A percentile compares a stretch with the other conserved stretches of the same genome.
Conservation (phyloP, 2,113 vertebrate species). For the Austrofundulus limnaeus region DNA sequence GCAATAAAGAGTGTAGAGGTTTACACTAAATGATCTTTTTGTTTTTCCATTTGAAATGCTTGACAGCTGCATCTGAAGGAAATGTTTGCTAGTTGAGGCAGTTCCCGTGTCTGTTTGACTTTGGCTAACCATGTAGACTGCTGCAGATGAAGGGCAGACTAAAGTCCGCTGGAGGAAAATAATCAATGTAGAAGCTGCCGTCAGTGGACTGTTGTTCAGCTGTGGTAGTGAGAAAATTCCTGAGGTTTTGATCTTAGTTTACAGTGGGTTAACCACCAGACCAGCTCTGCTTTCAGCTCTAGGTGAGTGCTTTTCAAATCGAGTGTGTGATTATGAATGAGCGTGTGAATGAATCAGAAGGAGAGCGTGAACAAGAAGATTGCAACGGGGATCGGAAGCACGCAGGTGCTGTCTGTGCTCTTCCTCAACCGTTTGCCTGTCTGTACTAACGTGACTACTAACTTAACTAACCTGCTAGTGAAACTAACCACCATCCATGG, state of each 20-base stretch:
- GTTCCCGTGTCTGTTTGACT: constrained; percentile 25
- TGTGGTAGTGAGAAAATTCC: constrained; percentile 60
- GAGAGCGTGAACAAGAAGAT: constrained; percentile 33
- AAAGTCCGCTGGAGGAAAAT: constrained; percentile 44
- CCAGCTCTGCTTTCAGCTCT: constrained; percentile 64
- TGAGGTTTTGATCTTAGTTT: constrained; percentile 73
- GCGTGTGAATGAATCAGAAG: constrained; percentile 21
- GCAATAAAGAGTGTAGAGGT: not conserved
- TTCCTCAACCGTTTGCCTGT: constrained; percentile 89
- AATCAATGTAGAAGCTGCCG: constrained; percentile 52
- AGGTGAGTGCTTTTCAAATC: constrained; percentile 69
- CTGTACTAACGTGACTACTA: constrained; percentile 98
- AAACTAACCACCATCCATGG: constrained; percentile 98
- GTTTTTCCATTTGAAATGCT: constrained; percentile 1
- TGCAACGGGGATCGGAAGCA: constrained; percentile 48
- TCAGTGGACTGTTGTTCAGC: constrained; percentile 60
- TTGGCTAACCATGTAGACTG: constrained; percentile 37
- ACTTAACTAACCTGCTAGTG: constrained; percentile 99
- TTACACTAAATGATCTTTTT: not conserved
- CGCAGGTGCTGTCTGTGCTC: constrained; percentile 84
- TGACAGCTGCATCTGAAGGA: not conserved
- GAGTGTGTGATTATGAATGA: constrained; percentile 31
- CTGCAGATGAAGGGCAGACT: constrained; percentile 44
- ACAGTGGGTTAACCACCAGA: constrained; percentile 69
- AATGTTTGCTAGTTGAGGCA: constrained; percentile 3